Base-by-base conservation (phyloP, 2,888 invertebrate species). In the Sesia apiformis region DNA sequence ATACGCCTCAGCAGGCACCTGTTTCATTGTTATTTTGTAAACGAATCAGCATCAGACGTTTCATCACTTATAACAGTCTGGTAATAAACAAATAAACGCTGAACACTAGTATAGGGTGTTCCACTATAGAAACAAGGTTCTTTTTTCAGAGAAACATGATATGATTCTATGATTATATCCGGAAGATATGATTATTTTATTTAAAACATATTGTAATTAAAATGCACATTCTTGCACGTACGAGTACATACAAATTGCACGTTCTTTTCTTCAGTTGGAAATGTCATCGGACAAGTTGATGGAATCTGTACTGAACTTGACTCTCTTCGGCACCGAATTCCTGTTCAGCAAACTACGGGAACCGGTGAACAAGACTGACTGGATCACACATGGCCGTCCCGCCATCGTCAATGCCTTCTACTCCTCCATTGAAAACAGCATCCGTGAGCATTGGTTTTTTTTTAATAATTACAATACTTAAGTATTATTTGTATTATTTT, bases 341-440 rank as follows among this genome's bases (percentile, higher is more conserved):
- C 91, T 95, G 38, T 96, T 96, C 80, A 92, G 92, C 60, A 93
- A 94, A 66, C 88, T 97, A 38, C 90, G 96, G 38, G 91, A 94
- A 74, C 93, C 94, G 1, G 94, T 95, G 40, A 95, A 95, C 82
- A 95, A 96, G 83, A 95, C 94, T 4, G 95, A 95, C 74, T 96
- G 96, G 96, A 90, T 95, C 55, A 93, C 94, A 40, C 96, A 96
- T 76, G 95, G 96, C 54, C 91, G 94, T 52, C 95, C 96, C 4
- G 95, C 96, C 5, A 92, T 96, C 58, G 96, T 96, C 56, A 96
- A 96, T 75, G 96, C 96, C 3, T 96, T 94, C 86, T 96, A 96
- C 76, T 95, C 95, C 1, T 93, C 95, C 0, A 92, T 95, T 54
- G 96, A 96, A 81, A 96, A 96, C 78, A 95, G 95, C 71, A 96